Evolutionary conservation across 53 echinoderm and acorn worm genomes (phyloP).

Genomic region (Astropecten irregularis): DNA sequence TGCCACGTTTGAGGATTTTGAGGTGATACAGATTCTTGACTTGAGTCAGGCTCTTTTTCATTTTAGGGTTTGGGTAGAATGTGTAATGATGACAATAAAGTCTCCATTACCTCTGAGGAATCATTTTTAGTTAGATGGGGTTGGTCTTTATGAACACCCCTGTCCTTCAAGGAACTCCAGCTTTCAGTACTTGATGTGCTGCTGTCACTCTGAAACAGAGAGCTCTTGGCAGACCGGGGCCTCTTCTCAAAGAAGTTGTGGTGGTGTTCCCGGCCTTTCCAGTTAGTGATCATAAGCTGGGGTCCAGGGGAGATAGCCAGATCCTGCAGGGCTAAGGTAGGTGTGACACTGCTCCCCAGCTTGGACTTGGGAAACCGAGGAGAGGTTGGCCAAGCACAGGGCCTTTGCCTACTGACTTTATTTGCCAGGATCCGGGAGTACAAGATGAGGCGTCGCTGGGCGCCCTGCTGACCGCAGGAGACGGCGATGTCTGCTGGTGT

Average conservation of each 20-base stretch:
- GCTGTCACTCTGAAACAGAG: slow-evolving; percentile 34
- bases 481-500: slow-evolving; percentile 76
- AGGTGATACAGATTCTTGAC: too few relatives aligned
- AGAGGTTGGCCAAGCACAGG: slow-evolving; percentile 69
- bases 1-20: too few relatives aligned
- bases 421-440: slow-evolving; percentile 57
- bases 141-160: too few relatives aligned
- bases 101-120: not conserved
- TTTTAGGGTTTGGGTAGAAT: too few relatives aligned
- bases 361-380: slow-evolving; percentile 80
- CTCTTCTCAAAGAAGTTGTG: slow-evolving; percentile 31
- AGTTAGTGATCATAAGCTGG: slow-evolving; percentile 49
- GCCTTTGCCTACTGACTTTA: slow-evolving; percentile 35
- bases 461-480: slow-evolving; percentile 82
- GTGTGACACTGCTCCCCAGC: slow-evolving; percentile 75
- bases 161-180: slow-evolving; percentile 23
- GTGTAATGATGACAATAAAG: too few relatives aligned
- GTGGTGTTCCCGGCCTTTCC: slow-evolving; percentile 38
- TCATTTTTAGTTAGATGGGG: not conserved
- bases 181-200: slow-evolving; percentile 20
- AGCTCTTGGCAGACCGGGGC: slow-evolving; percentile 1
- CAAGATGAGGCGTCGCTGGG: slow-evolving; percentile 66
- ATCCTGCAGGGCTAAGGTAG: slow-evolving; percentile 68
- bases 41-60: too few relatives aligned
- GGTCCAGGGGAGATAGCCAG: slow-evolving; percentile 78